Conservation (phyloP, 2,888 invertebrate genomes). For the Mechanitis messenoides region DNA sequence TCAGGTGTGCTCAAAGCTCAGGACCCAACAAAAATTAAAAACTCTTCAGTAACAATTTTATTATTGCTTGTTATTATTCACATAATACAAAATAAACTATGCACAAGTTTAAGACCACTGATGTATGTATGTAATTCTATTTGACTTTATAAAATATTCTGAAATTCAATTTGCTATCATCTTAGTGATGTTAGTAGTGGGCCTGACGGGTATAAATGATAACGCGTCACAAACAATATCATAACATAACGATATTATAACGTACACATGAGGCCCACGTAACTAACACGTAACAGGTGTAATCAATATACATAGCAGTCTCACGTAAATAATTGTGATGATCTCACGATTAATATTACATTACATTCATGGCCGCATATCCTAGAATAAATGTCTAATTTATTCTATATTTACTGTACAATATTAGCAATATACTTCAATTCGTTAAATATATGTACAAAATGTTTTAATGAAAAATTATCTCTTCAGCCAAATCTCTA, state of each 20-base stretch:
- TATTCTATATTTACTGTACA: conserved; percentile 73
- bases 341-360: conserved; percentile 48
- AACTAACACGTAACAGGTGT: conserved; percentile 43
- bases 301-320: conserved; percentile 54
- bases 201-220: conserved; percentile 16
- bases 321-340: conserved; percentile 60
- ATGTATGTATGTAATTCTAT: conserved; percentile 50
- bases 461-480: conserved; percentile 38
- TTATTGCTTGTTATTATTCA: conserved; percentile 81
- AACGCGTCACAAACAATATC: conserved; percentile 14
- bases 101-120: conserved; percentile 77
- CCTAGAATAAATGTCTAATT: conserved; percentile 52
- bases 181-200: conserved; percentile 28
- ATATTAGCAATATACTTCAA: conserved; percentile 49
- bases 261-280: conserved; percentile 17
- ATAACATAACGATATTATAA: conserved; percentile 2
- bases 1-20: neutral
- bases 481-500: conserved; percentile 34
- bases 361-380: conserved; percentile 63
- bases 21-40: conserved; percentile 36
- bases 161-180: conserved; percentile 49
- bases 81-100: conserved; percentile 83
- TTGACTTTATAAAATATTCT: conserved; percentile 62
- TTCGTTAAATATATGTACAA: conserved; percentile 65
- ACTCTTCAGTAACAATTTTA: conserved; percentile 77